phyloP scores from a whole-genome alignment of 2,797 vertebrate genomes.

The Sebastes matsubarae region DNA sequence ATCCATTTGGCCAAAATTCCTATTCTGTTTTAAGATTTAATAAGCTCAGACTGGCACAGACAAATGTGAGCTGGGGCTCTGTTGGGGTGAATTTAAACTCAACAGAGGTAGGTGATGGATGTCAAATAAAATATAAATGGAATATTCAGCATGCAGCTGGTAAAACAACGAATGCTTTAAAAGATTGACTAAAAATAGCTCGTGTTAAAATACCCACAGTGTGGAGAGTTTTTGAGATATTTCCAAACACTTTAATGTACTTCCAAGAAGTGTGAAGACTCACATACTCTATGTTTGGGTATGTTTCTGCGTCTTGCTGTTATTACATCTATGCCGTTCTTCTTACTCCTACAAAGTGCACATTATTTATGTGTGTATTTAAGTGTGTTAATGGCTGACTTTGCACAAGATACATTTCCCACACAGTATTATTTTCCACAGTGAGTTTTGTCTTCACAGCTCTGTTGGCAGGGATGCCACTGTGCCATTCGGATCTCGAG shows the following conservation, averaged over 20 bases:
- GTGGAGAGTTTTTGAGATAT: constrained; percentile 1
- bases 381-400: not conserved
- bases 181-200: constrained; percentile 27
- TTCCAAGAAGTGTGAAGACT: constrained; percentile 10
- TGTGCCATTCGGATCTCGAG: constrained; percentile 13
- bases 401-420: not conserved
- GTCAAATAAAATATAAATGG: constrained; percentile 58
- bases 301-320: not conserved
- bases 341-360: not conserved
- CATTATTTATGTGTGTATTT: not conserved
- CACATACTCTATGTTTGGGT: not conserved
- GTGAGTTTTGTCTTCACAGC: not conserved
- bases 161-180: constrained; percentile 52
- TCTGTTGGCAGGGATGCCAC: not conserved
- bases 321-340: not conserved
- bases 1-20: constrained; percentile 32
- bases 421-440: not conserved
- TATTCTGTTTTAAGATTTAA: constrained; percentile 46
- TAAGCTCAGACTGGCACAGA: constrained; percentile 32
- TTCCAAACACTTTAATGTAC: constrained; percentile 5
- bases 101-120: constrained; percentile 40
- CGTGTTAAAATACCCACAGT: not conserved
- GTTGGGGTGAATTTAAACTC: constrained; percentile 36
- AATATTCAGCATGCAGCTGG: constrained; percentile 53
- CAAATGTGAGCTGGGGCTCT: constrained; percentile 11